Conservation (phyloP, 2,888 invertebrate species). For the Parelbella ahira region DNA sequence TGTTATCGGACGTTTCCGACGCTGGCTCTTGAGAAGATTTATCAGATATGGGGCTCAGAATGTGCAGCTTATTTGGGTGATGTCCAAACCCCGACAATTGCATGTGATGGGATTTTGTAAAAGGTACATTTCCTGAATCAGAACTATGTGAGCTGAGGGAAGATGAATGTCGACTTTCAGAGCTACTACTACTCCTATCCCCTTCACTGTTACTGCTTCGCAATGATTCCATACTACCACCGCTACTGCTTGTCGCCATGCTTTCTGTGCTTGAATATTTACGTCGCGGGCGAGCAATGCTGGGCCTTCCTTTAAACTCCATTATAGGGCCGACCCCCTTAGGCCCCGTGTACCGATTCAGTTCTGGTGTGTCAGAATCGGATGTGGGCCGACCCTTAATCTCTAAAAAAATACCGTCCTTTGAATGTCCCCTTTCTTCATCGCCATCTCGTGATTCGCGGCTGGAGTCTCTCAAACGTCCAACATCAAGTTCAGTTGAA, state of each 20-base stretch:
- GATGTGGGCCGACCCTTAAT: conserved; percentile 85
- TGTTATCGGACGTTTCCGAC: conserved; percentile 90
- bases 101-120: conserved; percentile 81
- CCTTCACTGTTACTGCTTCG: conserved; percentile 93
- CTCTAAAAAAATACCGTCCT: conserved; percentile 86
- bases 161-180: conserved; percentile 90
- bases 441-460: conserved; percentile 83
- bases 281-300: conserved; percentile 75
- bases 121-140: conserved; percentile 85
- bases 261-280: conserved; percentile 91
- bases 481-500: conserved; percentile 69
- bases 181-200: conserved; percentile 91
- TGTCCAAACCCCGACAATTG: conserved; percentile 85
- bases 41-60: conserved; percentile 93
- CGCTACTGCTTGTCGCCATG: conserved; percentile 93
- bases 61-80: conserved; percentile 89
- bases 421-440: conserved; percentile 85
- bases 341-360: conserved; percentile 78
- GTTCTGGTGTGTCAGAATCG: conserved; percentile 77
- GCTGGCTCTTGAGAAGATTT: conserved; percentile 93
- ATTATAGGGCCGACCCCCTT: conserved; percentile 81
- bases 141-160: conserved; percentile 93
- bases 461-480: conserved; percentile 71
- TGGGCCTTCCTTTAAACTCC: conserved; percentile 83
- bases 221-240: conserved; percentile 92